Evolutionary conservation across 2,113 vertebrate species (phyloP).

Genomic region (Sinosuthora webbiana): DNA sequence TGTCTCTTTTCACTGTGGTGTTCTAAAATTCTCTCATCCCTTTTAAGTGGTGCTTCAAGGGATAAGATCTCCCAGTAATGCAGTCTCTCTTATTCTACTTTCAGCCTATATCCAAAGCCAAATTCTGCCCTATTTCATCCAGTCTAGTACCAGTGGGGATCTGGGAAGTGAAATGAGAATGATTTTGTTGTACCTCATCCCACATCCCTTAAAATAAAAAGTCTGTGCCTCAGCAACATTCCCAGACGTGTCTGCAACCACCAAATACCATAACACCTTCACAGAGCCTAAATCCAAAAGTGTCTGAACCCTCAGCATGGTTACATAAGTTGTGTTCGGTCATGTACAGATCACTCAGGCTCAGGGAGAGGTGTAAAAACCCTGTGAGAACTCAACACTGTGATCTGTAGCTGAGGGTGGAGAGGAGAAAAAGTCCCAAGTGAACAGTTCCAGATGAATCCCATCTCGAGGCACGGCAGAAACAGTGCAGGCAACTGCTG

Average conservation of each 20-base stretch:
- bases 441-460: neutral
- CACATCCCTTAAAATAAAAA: neutral
- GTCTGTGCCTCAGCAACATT: neutral
- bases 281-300: neutral
- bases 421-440: neutral
- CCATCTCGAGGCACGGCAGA: neutral
- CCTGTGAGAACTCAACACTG: neutral
- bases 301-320: neutral
- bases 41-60: neutral
- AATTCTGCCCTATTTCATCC: neutral
- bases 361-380: neutral
- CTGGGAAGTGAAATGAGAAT: neutral
- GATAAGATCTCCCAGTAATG: neutral
- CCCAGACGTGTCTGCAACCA: neutral
- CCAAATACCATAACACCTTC: neutral
- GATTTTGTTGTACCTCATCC: neutral
- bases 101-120: neutral
- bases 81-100: neutral
- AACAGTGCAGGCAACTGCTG: neutral
- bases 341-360: neutral
- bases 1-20: neutral
- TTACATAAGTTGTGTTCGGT: neutral
- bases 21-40: neutral
- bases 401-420: neutral
- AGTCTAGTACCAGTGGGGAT: neutral